phyloP scores from a whole-genome alignment of 2,888 invertebrate species.

The Malachius bipustulatus region DNA sequence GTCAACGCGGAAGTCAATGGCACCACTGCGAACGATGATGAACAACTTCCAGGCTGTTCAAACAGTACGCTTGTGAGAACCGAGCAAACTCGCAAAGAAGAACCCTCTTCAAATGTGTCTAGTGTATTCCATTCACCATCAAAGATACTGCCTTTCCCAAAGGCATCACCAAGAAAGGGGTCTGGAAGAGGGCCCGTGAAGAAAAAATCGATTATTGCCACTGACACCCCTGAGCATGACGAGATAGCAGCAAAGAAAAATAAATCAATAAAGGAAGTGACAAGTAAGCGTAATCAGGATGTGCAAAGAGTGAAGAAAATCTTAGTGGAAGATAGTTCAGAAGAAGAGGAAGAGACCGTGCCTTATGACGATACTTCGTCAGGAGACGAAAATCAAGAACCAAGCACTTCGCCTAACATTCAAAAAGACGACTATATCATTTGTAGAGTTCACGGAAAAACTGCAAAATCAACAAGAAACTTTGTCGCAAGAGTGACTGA shows the following conservation, averaged over 20 bases:
- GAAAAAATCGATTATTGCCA: not conserved
- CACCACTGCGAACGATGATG: not conserved
- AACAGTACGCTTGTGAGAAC: not conserved
- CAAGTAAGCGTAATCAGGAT: no score
- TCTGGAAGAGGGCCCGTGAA: not conserved
- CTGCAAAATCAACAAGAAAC: not conserved
- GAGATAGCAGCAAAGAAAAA: not conserved
- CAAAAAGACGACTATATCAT: no score
- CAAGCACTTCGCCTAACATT: no score
- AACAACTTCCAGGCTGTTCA: not conserved
- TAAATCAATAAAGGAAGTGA: not conserved
- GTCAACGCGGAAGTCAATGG: not conserved
- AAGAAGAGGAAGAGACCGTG: not conserved
- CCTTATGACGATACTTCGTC: not conserved
- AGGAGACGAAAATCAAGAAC: no score
- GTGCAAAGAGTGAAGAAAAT: conserved; percentile 1
- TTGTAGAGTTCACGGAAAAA: not conserved
- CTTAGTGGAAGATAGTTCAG: not conserved
- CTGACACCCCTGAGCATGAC: not conserved
- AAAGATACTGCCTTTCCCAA: not conserved
- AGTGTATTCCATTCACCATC: not conserved
- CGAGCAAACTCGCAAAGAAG: not conserved
- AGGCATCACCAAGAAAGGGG: not conserved
- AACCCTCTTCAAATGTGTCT: not conserved
- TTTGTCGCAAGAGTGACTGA: not conserved